These are phyloP conservation scores for Hippopotamus amphibius DNA, from an alignment of 2,113 vertebrate species.

Conservation along the genomic window DNA sequence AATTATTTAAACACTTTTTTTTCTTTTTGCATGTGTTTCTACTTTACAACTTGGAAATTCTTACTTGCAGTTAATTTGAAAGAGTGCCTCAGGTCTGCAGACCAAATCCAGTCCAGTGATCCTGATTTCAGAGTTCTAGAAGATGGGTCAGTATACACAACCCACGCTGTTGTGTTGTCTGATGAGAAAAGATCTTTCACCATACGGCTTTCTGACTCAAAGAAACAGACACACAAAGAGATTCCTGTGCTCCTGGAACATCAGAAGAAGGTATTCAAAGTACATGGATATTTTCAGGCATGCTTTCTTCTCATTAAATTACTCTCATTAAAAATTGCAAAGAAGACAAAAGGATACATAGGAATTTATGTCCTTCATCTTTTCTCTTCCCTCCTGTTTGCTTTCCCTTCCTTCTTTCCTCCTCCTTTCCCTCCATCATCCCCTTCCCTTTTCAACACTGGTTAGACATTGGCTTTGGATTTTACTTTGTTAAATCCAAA, in stretches of 20 bases:
- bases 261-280: conserved; percentile 82
- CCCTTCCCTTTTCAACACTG: neutral
- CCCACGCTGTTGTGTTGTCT: conserved; percentile 80
- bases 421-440: fast-evolving
- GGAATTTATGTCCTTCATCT: neutral
- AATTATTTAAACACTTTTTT: neutral
- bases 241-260: conserved; percentile 86
- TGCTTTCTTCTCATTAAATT: conserved; percentile 6
- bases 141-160: conserved; percentile 86
- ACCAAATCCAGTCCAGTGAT: conserved; percentile 82
- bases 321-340: neutral
- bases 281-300: neutral
- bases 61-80: conserved; percentile 85
- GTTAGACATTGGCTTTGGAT: neutral
- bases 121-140: conserved; percentile 85
- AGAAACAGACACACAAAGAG: conserved; percentile 78
- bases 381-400: neutral
- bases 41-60: conserved; percentile 49
- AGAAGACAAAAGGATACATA: neutral
- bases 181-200: conserved; percentile 86
- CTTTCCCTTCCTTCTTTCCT: fast-evolving
- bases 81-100: conserved; percentile 83
- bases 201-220: conserved; percentile 82
- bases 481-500: neutral
- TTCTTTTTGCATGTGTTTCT: neutral